Conservation (phyloP, 2,113 vertebrate genomes). For the Phainopepla nitens region DNA sequence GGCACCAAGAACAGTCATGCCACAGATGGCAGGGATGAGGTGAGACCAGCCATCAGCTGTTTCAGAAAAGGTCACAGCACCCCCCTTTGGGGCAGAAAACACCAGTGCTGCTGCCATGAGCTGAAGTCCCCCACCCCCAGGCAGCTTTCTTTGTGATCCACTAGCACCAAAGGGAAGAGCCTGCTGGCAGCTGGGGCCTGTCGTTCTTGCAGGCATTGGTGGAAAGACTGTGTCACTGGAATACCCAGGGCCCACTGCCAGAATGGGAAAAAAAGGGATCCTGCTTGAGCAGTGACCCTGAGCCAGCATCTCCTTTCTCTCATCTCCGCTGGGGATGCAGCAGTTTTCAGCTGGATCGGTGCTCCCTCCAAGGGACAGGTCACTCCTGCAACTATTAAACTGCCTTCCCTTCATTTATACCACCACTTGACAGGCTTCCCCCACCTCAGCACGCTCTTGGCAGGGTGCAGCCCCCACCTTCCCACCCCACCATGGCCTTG, state of each 20-base stretch:
- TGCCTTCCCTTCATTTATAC: not conserved
- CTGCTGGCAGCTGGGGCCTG: not conserved
- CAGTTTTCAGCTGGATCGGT: not conserved
- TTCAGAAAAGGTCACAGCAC: not conserved
- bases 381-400: not conserved
- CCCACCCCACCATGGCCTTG: accelerated
- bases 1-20: slow-evolving; percentile 62
- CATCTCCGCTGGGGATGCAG: not conserved
- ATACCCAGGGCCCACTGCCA: not conserved
- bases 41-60: not conserved
- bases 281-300: not conserved
- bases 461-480: not conserved
- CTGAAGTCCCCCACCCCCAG: not conserved
- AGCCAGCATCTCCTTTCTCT: not conserved
- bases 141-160: not conserved
- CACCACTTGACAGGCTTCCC: not conserved
- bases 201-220: not conserved
- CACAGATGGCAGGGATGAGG: slow-evolving; percentile 40
- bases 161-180: slow-evolving; percentile 10
- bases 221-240: not conserved
- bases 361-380: not conserved
- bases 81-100: not conserved
- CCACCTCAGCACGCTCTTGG: accelerated
- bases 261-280: not conserved
- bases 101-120: slow-evolving; percentile 18